phyloP scores from a whole-genome alignment of 2,113 vertebrate species.

The Alexandromys fortis region DNA sequence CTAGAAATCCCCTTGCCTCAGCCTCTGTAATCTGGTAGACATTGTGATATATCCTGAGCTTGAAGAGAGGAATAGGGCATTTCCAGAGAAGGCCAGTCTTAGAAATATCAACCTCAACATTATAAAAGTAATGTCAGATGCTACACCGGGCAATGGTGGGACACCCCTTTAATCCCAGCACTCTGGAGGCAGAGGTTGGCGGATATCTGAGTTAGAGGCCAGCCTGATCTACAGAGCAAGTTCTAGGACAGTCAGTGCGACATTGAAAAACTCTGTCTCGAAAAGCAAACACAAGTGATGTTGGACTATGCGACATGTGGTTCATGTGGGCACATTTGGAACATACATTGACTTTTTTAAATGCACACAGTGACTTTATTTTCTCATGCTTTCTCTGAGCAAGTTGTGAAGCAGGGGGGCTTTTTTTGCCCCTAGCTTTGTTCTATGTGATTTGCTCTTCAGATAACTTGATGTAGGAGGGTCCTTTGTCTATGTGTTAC shows the following conservation, averaged over 20 bases:
- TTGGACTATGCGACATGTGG: not conserved
- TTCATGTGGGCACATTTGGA: not conserved
- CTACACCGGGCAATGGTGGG: not conserved
- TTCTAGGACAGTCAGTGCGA: not conserved
- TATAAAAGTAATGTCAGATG: not conserved
- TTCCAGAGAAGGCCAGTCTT: not conserved
- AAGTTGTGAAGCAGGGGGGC: not conserved
- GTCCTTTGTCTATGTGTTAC: no score
- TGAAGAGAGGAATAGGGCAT: not conserved
- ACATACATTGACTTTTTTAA: not conserved
- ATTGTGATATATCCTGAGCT: not conserved
- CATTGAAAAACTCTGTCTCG: not conserved
- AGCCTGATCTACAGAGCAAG: not conserved
- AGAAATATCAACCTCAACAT: not conserved
- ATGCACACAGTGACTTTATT: not conserved
- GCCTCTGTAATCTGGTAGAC: not conserved
- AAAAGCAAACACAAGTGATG: not conserved
- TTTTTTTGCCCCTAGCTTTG: not conserved
- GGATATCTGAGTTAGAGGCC: not conserved
- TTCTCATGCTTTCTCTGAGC: conserved; percentile 20
- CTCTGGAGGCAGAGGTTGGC: not conserved
- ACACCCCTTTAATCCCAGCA: not conserved
- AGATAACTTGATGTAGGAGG: no score
- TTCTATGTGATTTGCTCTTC: not conserved
- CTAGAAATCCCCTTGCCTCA: not conserved